Conservation (phyloP, 2,888 invertebrate species). For the Drosophila parthenogenetica region DNA sequence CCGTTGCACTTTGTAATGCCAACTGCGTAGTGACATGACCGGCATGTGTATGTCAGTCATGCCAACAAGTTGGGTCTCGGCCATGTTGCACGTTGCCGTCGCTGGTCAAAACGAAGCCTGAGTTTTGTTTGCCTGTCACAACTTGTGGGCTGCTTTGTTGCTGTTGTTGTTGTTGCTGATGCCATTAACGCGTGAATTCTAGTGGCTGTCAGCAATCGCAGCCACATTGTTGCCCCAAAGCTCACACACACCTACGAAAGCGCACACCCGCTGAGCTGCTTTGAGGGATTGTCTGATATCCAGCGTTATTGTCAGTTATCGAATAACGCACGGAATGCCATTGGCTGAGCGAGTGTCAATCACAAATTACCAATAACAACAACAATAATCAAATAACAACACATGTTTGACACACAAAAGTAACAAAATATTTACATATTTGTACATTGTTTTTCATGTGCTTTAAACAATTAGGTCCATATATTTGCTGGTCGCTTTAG, state of each 20-base stretch:
- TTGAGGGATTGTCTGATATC: constrained; percentile 22
- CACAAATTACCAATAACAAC: constrained; percentile 24
- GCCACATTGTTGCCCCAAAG: constrained; percentile 53
- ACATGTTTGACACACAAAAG: constrained; percentile 27
- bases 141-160: constrained; percentile 43
- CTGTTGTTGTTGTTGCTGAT: constrained; percentile 32
- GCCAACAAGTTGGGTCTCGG: constrained; percentile 53
- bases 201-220: constrained; percentile 54
- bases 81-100: constrained; percentile 36
- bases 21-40: constrained; percentile 52
- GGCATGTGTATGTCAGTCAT: constrained; percentile 58
- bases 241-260: neutral
- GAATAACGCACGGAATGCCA: constrained; percentile 41
- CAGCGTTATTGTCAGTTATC: constrained; percentile 47
- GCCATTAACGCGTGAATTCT: constrained; percentile 60
- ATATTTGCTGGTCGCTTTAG: neutral
- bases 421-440: constrained; percentile 40
- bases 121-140: constrained; percentile 69
- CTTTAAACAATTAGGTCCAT: neutral
- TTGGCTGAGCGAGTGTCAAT: constrained; percentile 49
- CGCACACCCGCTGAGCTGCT: neutral
- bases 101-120: constrained; percentile 42
- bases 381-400: constrained; percentile 6
- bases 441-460: constrained; percentile 6
- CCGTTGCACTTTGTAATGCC: constrained; percentile 61